Evolutionary conservation across 2,113 vertebrate genomes (phyloP).

Genomic region (Labrus mixtus): DNA sequence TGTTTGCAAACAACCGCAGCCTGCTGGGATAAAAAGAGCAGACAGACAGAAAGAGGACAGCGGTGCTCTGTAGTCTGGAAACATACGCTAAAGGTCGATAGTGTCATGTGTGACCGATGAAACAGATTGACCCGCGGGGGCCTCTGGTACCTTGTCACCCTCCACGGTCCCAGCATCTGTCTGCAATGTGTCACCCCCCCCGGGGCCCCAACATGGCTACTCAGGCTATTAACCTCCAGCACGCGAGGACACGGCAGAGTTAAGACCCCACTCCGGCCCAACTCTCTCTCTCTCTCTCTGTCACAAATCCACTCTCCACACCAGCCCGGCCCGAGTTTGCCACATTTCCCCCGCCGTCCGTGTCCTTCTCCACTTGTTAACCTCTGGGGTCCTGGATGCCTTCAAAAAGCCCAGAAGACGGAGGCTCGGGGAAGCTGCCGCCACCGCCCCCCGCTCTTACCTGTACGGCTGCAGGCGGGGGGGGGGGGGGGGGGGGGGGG

Average conservation of each 20-base stretch:
- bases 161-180: constrained; percentile 70
- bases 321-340: neutral
- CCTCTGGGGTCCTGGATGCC: constrained; percentile 8
- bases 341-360: neutral
- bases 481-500: too few relatives aligned
- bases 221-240: constrained; percentile 81
- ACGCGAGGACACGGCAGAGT: constrained; percentile 63
- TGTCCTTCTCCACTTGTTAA: constrained; percentile 58
- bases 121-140: constrained; percentile 73
- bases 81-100: constrained; percentile 74
- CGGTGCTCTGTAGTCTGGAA: constrained; percentile 63
- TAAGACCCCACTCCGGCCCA: constrained; percentile 56
- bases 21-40: constrained; percentile 62
- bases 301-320: constrained; percentile 67
- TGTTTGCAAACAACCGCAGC: constrained; percentile 67
- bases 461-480: constrained; percentile 44
- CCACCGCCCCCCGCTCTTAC: constrained; percentile 40
- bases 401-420: neutral
- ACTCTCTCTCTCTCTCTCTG: constrained; percentile 41
- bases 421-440: constrained; percentile 24
- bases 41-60: constrained; percentile 57
- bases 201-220: constrained; percentile 70
- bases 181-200: constrained; percentile 75
- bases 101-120: constrained; percentile 79
- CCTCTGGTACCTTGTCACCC: constrained; percentile 69